Percentiles rank a stretch among this genome's conserved stretches.
Conservation (phyloP, 2,113 vertebrate genomes). For the Cettia cetti region DNA sequence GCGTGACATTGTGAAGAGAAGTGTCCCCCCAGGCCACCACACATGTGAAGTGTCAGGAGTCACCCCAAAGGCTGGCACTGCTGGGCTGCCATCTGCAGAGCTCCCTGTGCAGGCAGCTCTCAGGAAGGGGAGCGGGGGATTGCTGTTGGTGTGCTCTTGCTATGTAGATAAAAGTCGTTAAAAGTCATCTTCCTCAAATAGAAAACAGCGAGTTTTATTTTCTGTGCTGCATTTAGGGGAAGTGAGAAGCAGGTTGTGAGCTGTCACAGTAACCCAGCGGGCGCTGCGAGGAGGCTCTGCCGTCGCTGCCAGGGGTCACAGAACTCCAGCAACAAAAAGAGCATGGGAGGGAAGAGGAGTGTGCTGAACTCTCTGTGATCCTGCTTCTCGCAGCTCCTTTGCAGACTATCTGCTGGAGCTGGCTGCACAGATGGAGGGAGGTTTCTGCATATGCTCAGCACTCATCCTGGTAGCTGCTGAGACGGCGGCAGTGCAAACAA, state of each 20-base stretch:
- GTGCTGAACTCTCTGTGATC: not conserved
- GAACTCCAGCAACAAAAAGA: constrained; percentile 1
- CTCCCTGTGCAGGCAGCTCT: not conserved
- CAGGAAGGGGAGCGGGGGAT: accelerated
- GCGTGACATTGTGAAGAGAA: not conserved
- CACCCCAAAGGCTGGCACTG: not conserved
- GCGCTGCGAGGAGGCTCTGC: not conserved
- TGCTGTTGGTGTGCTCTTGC: not conserved
- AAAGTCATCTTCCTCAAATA: not conserved
- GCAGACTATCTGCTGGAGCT: not conserved
- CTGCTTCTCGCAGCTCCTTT: not conserved
- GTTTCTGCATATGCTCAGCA: constrained; percentile 31
- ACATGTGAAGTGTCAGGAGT: not conserved
- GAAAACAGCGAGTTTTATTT: not conserved
- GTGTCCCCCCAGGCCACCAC: not conserved
- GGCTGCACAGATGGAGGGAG: constrained; percentile 45
- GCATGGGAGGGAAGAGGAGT: not conserved
- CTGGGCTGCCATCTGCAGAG: not conserved
- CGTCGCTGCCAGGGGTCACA: not conserved
- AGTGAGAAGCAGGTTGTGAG: not conserved
- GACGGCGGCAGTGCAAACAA: not conserved
- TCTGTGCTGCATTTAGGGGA: not conserved
- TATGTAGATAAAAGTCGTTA: not conserved
- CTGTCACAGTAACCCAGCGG: not conserved
- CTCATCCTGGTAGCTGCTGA: not conserved